These are phyloP conservation scores for Trachymyrmex cornetzi DNA, from an alignment of 1,140 invertebrate genomes.

Conservation along the genomic window DNA sequence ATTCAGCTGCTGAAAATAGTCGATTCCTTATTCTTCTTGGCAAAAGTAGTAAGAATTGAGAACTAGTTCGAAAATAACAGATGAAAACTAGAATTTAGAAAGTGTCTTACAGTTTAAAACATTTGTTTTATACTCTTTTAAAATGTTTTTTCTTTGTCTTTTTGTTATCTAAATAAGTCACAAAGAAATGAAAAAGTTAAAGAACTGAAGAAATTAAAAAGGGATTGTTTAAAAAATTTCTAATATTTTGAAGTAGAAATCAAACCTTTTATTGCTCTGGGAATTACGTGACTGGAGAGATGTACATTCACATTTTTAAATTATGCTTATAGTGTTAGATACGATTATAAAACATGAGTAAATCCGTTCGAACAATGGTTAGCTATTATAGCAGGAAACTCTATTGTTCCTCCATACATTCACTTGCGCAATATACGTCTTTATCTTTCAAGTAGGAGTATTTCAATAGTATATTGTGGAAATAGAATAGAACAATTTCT, in stretches of 20 bases:
- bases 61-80: not conserved
- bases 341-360: conserved; percentile 1
- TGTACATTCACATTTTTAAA: not conserved
- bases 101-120: not conserved
- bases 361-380: conserved; percentile 6
- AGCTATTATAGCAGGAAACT: conserved; percentile 23
- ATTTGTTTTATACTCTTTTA: not conserved
- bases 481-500: conserved; percentile 7
- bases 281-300: not conserved
- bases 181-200: not conserved
- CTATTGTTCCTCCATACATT: conserved; percentile 26
- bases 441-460: not conserved
- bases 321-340: conserved; percentile 1
- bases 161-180: not conserved
- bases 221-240: not conserved
- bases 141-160: not conserved
- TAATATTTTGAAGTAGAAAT: not conserved
- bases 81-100: not conserved
- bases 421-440: conserved; percentile 1
- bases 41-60: not conserved
- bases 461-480: conserved; percentile 7
- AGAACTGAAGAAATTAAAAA: not conserved
- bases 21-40: not conserved
- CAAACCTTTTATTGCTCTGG: not conserved
- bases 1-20: not conserved